Percentiles rank a stretch among this genome's conserved stretches.
These are phyloP conservation scores for Onchidella celtica DNA, from an alignment of 2,888 invertebrate species.

Conservation along the genomic window DNA sequence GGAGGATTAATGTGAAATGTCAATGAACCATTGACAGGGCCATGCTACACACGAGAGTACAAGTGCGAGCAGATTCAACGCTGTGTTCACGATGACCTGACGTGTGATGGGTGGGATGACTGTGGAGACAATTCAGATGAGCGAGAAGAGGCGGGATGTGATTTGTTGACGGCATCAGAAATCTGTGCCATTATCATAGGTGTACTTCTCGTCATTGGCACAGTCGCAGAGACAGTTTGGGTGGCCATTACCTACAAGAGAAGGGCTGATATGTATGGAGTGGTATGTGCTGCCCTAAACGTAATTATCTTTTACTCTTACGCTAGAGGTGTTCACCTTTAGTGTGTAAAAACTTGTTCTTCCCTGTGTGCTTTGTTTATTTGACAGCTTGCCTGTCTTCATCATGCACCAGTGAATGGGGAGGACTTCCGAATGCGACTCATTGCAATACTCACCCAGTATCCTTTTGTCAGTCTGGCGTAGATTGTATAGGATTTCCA, in stretches of 20 bases:
- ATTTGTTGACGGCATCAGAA: slow-evolving; percentile 34
- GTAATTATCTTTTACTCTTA: background rate
- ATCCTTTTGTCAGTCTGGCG: no score
- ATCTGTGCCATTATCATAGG: slow-evolving; percentile 44
- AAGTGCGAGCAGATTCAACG: slow-evolving; percentile 32
- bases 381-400: background rate
- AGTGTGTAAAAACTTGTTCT: no score
- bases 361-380: background rate
- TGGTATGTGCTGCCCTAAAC: slow-evolving; percentile 12
- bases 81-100: slow-evolving; percentile 44
- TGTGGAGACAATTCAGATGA: slow-evolving; percentile 47
- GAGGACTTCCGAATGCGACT: no score
- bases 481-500: no score
- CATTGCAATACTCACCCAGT: no score
- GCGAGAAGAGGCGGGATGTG: slow-evolving; percentile 42
- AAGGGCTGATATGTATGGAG: background rate
- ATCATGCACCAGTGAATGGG: no score
- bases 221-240: background rate
- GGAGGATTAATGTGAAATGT: no score
- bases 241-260: slow-evolving; percentile 25
- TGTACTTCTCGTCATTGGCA: slow-evolving; percentile 12
- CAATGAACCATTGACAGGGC: no score
- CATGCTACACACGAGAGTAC: slow-evolving; percentile 37
- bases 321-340: no score
- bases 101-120: slow-evolving; percentile 50